Conservation (phyloP, 2,797 vertebrate genomes). For the Parambassis ranga region DNA sequence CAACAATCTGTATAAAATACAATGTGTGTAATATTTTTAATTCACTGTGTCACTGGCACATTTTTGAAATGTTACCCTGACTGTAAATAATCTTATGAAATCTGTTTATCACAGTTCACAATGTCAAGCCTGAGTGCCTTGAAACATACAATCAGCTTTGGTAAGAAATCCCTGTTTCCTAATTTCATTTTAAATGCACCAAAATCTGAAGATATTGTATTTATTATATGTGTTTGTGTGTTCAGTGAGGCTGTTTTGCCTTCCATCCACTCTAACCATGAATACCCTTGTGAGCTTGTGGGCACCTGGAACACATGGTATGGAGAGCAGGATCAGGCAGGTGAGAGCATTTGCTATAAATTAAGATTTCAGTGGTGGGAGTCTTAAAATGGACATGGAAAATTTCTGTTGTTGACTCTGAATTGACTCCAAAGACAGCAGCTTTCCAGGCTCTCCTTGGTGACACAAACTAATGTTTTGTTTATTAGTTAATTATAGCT, state of each 20-base stretch:
- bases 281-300: conserved; percentile 95
- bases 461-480: neutral
- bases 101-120: conserved; percentile 90
- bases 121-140: conserved; percentile 97
- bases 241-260: conserved; percentile 90
- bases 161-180: conserved; percentile 77
- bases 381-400: too few relatives aligned
- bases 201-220: neutral
- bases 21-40: conserved; percentile 81
- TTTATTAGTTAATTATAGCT: conserved; percentile 33
- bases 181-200: too few relatives aligned
- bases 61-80: neutral
- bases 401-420: too few relatives aligned
- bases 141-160: conserved; percentile 96
- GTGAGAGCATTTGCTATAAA: conserved; percentile 71
- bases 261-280: conserved; percentile 88
- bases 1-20: conserved; percentile 95
- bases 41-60: neutral
- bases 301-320: conserved; percentile 99
- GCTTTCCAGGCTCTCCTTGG: neutral
- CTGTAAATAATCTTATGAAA: neutral
- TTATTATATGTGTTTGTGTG: conserved; percentile 8
- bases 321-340: conserved; percentile 98
- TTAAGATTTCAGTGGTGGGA: neutral
- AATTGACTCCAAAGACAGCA: too few relatives aligned